A percentile compares a stretch with the other conserved stretches of the same genome.
phyloP scores from a whole-genome alignment of 2,888 invertebrate genomes.

The Diplolepis rosae region DNA sequence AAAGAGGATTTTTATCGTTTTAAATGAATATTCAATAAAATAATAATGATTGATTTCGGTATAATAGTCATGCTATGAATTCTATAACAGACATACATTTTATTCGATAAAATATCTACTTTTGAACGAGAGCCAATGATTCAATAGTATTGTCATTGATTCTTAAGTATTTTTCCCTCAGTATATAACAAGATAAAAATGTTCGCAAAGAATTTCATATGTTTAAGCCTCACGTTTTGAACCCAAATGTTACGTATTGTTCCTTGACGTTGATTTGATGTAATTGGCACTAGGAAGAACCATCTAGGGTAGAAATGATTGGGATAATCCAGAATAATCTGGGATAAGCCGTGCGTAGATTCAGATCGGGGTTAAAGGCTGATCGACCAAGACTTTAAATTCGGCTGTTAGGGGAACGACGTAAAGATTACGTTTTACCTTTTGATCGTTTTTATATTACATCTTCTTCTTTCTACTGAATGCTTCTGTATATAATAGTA shows the following conservation, averaged over 20 bases:
- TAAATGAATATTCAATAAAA: too few relatives aligned
- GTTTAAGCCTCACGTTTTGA: background rate
- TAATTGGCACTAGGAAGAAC: constrained; percentile 72
- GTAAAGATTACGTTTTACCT: background rate
- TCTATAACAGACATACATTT: too few relatives aligned
- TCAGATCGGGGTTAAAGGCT: constrained; percentile 43
- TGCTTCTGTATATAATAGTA: too few relatives aligned
- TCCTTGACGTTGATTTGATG: constrained; percentile 72
- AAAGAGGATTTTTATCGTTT: too few relatives aligned
- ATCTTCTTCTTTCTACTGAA: background rate
- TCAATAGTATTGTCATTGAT: too few relatives aligned
- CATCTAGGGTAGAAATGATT: constrained; percentile 71
- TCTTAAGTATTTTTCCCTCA: too few relatives aligned
- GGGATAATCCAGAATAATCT: constrained; percentile 73
- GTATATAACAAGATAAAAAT: too few relatives aligned
- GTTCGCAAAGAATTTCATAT: background rate
- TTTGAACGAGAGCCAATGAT: too few relatives aligned
- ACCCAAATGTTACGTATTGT: constrained; percentile 56
- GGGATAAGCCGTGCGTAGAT: constrained; percentile 70
- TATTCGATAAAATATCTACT: too few relatives aligned
- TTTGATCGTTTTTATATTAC: background rate
- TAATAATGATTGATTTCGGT: too few relatives aligned
- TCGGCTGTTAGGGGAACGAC: constrained; percentile 30
- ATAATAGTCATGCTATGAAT: too few relatives aligned
- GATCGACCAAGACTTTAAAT: constrained; percentile 17